Evolutionary conservation across 2,888 invertebrate genomes (phyloP).

Genomic region (Hypena proboscidalis): DNA sequence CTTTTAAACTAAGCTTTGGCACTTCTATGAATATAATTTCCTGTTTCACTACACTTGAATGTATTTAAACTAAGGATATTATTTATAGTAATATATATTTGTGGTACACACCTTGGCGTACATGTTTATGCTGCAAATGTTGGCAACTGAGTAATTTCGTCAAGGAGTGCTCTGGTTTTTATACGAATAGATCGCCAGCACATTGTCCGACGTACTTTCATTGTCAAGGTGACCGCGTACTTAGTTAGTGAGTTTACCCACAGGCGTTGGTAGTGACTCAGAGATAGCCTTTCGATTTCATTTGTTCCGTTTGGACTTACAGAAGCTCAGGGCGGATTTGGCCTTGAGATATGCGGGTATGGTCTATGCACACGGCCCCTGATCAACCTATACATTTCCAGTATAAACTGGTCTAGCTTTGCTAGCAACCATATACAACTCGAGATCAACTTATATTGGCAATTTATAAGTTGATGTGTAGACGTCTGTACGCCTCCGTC

Average conservation of each 20-base stretch:
- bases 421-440: no score
- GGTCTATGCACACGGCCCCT: no score
- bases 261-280: constrained; percentile 71
- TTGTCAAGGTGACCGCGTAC: constrained; percentile 77
- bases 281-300: constrained; percentile 81
- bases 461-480: no score
- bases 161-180: constrained; percentile 77
- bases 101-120: constrained; percentile 78
- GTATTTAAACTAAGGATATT: constrained; percentile 4
- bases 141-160: constrained; percentile 82
- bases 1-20: no score
- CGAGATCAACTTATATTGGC: no score
- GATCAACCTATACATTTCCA: no score
- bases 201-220: constrained; percentile 78
- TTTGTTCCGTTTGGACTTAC: constrained; percentile 67
- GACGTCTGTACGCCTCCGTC: constrained; percentile 41
- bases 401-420: no score
- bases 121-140: constrained; percentile 79
- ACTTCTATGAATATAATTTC: no score
- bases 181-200: constrained; percentile 67
- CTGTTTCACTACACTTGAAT: constrained; percentile 10
- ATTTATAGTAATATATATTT: constrained; percentile 23
- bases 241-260: constrained; percentile 56
- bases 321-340: constrained; percentile 54
- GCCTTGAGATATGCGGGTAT: constrained; percentile 61